These are phyloP conservation scores for Melanotaenia duboulayi DNA, from an alignment of 2,113 vertebrate genomes.

Conservation along the genomic window DNA sequence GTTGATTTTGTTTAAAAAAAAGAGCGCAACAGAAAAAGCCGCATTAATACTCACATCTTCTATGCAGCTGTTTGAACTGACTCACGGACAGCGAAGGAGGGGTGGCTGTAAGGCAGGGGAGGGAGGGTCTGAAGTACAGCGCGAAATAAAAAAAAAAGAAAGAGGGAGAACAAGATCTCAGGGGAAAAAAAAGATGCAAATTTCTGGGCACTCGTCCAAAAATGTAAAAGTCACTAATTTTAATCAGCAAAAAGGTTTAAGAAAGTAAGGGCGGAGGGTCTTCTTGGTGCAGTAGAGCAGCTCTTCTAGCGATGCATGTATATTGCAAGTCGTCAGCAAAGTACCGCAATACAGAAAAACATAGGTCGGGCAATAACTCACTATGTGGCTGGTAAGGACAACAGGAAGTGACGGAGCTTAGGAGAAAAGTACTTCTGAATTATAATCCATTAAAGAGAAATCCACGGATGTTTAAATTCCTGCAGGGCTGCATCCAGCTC, in stretches of 20 bases:
- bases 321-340: slow-evolving; percentile 63
- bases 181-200: slow-evolving; percentile 2
- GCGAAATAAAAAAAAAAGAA: not conserved
- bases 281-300: slow-evolving; percentile 59
- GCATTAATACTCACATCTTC: slow-evolving; percentile 83
- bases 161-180: slow-evolving; percentile 29
- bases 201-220: slow-evolving; percentile 40
- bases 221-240: slow-evolving; percentile 22
- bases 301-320: slow-evolving; percentile 55
- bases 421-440: slow-evolving; percentile 34
- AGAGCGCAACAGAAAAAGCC: slow-evolving; percentile 57
- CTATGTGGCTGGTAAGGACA: slow-evolving; percentile 14
- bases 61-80: slow-evolving; percentile 79
- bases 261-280: slow-evolving; percentile 31
- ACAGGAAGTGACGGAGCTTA: slow-evolving; percentile 24
- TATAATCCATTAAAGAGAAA: slow-evolving; percentile 58
- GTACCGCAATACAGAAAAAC: slow-evolving; percentile 71
- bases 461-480: slow-evolving; percentile 23
- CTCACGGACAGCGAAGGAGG: slow-evolving; percentile 63
- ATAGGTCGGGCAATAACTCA: slow-evolving; percentile 55
- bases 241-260: slow-evolving; percentile 42
- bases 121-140: slow-evolving; percentile 60
- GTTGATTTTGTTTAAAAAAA: not conserved
- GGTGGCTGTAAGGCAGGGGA: slow-evolving; percentile 39
- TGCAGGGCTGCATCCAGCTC: slow-evolving; percentile 44